Conservation (phyloP, 2,797 vertebrate species). For the Poecile montanus region DNA sequence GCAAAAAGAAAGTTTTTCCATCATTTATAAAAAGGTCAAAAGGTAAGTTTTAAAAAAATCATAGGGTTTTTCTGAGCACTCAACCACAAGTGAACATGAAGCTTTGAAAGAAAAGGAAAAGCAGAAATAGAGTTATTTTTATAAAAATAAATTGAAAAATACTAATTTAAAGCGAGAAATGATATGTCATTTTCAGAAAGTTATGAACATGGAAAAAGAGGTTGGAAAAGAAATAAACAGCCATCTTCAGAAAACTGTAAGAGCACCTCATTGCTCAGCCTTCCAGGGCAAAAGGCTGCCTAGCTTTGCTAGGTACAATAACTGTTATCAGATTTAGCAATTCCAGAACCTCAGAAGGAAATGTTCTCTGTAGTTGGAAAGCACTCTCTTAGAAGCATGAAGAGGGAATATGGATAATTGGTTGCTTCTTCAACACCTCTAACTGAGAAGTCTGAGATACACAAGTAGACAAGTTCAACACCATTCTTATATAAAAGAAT, state of each 20-base stretch:
- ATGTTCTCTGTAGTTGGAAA: not conserved
- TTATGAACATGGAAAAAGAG: not conserved
- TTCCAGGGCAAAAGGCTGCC: not conserved
- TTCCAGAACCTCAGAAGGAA: not conserved
- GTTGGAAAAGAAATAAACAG: not conserved
- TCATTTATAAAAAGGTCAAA: constrained; percentile 30
- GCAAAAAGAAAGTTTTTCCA: constrained; percentile 25
- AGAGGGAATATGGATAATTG: not conserved
- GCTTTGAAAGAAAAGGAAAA: not conserved
- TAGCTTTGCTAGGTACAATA: not conserved
- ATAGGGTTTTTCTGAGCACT: not conserved
- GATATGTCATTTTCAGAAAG: not conserved
- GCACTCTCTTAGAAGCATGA: not conserved
- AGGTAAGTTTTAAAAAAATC: not conserved
- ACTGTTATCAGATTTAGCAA: not conserved
- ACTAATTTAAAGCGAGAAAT: not conserved
- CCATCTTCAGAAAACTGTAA: not conserved
- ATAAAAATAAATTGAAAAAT: not conserved
- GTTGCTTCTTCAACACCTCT: not conserved
- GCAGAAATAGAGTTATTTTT: not conserved
- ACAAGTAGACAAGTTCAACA: not conserved
- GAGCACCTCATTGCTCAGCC: not conserved
- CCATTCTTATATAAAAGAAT: not conserved
- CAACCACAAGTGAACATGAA: not conserved
- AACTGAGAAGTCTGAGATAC: not conserved